Evolutionary conservation across 2,888 invertebrate species (phyloP), one percentile per base, ranked within the genome.

Genomic region (Choreutis nemorana): DNA sequence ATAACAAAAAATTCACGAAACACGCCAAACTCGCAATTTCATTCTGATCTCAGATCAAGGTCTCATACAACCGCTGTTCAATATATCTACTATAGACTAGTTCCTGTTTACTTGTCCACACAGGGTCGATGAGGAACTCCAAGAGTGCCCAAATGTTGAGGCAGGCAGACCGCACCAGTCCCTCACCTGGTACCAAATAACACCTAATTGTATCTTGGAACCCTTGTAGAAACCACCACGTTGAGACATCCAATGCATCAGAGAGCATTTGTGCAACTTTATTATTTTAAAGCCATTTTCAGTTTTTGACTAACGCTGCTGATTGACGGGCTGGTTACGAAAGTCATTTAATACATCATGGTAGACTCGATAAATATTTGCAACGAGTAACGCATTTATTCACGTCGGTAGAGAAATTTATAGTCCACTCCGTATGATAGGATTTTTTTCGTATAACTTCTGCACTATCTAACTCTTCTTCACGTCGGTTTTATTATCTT

Each of bases 131-230:
- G 84, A 83, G 81, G 83, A 83, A 81, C 65, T 84, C 84, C 59
- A 79, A 83, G 77, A 83, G 83, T 81, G 83, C 83, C 71, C 82
- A 83, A 80, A 81, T 81, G 79, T 83, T 83, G 81, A 81, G 81
- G 66, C 82, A 75, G 63, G 66, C 81, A 66, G 83, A 83, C 78
- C 83, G 80, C 78, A 79, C 82, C 80, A 81, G 78, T 80, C 79
- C 81, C 62, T 72, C 66, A 73, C 80, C 80, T 67, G 79, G 82
- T 81, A 84, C 83, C 57, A 48, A 56, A 51, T 57, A 51, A 58
- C 44, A 56, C 55, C 59, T n/a, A n/a, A 55, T 67, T 26, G 56
- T 58, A 50, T 63, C 59, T 60, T 56, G 59, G 59, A 57, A 55
- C 56, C 64, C 72, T 67, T 42, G 73, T 77, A 77, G 75, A 52